Evolutionary conservation across 2,797 vertebrate species (phyloP), one percentile per base, ranked within the genome.

Genomic region (Premnoplex brunnescens): DNA sequence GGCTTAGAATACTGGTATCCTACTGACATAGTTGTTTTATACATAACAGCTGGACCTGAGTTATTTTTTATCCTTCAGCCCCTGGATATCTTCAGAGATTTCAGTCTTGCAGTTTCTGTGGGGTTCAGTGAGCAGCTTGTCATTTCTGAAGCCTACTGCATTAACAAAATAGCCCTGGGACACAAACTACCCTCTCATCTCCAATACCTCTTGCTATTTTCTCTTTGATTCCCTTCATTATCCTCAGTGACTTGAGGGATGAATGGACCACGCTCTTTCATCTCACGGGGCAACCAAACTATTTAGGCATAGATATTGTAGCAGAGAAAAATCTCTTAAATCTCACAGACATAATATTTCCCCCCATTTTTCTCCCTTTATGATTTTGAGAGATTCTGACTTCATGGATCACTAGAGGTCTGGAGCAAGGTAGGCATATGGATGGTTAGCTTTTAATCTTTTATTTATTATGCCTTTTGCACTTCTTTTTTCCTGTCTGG

Each of bases 331-430:
- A 46, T 67, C 12, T 52, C 51, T 54, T 77, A 11, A 41, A 49
- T 69, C 39, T 88, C 56, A 41, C 1, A 2, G 28, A 67, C 12
- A 77, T 77, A 80, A 75, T 43, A 37, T 8, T 0, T 11, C 2
- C 1, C 1, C 3, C 9, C 26, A 7, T 32, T n/a, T 10, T 36
- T 26, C 15, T 8, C 3, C 5, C 2, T 46, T 32, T 28, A 0
- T 43, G 62, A n/a, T 4, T 91, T 34, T 66, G 66, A 72, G 64
- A 58, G n/a, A 69, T 60, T 68, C 62, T 60, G 60, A 63, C 36
- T 75, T 19, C 34, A 74, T 37, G 22, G 18, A 72, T 24, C n/a
- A 8, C 28, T 73, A 67, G n/a, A 54, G 16, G 7, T 60, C 52
- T 81, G 48, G 43, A 58, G 58, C 28, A 90, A 48, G 16, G n/a